Base-by-base conservation (phyloP, 2,888 invertebrate species). In the Lymantria monacha region DNA sequence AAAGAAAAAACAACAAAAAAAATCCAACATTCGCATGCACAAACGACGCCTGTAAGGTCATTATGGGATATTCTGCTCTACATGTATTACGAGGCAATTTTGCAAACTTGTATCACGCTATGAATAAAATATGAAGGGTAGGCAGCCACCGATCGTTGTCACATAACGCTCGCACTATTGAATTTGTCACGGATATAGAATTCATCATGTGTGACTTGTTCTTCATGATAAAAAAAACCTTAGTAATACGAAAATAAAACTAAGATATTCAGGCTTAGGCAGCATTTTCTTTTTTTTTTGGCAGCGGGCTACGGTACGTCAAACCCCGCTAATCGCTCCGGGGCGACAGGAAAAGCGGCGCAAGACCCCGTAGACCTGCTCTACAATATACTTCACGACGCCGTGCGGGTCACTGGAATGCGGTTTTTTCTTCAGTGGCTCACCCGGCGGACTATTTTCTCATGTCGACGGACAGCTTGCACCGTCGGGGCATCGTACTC, bases 61-160 rank as follows among this genome's bases (percentile, higher is more conserved):
- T 58, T 66, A 53, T 48, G 60, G 49, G 49, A 22, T 48, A 51
- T 42, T 42, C 30, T 42, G 7, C 15, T 42, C 38, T 33, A 51
- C 46, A 47, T 46, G 45, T 52, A 37, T 44, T 47, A 38, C 11
- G 14, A 14, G 45, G 50, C 59, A 61, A 53, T 66, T 66, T 57
- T 46, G 38, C 54, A 58, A 66, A 60, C 55, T 60, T 66, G 54
- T 60, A 57, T 56, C 57, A 44, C 44, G 47, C 40, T 47, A 63
- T 70, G 69, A 67, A 70, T 70, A 69, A 66, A 49, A 60, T 57
- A 69, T 69, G 61, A 64, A n/a, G 56, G 46, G 42, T 45, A 46
- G 47, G 37, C 33, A 55, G 56, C 43, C 46, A 14, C 36, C 48
- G 49, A 52, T 55, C 56, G 53, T 52, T 53, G 55, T 49, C 51